These are phyloP conservation scores for Ricordea florida DNA, from an alignment of 92 coral and sea anemone species.

Conservation along the genomic window DNA sequence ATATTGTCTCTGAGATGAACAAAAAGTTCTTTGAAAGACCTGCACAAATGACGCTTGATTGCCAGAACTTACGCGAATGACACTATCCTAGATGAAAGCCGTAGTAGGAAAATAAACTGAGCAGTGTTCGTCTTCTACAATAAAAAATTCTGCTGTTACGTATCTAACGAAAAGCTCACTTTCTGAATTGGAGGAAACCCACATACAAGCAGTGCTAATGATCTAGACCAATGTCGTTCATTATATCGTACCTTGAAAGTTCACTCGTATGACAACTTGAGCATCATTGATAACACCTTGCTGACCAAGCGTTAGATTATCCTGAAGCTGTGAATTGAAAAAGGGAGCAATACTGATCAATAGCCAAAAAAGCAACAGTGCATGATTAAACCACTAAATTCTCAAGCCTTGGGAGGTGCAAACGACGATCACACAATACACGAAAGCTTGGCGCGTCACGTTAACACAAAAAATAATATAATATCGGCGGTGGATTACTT, in stretches of 20 bases:
- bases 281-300: conserved; percentile 79
- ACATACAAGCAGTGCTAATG: not conserved
- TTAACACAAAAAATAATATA: not conserved
- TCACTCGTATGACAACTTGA: conserved; percentile 87
- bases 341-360: too few species aligned
- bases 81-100: conserved; percentile 5
- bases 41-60: not conserved
- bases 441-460: conserved; percentile 55
- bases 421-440: conserved; percentile 47
- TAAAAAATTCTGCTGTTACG: too few species aligned
- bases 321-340: conserved; percentile 74
- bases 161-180: not conserved
- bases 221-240: conserved; percentile 13
- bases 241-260: conserved; percentile 84
- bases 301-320: conserved; percentile 90
- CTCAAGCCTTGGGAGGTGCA: conserved; percentile 49
- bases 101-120: too few species aligned
- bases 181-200: not conserved
- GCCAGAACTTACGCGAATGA: conserved; percentile 23
- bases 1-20: conserved; percentile 16
- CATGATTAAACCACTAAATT: too few species aligned
- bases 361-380: not conserved
- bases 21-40: conserved; percentile 25
- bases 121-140: too few species aligned
- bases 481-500: conserved; percentile 7